Percentiles rank a stretch among this genome's conserved stretches.
phyloP scores from a whole-genome alignment of 2,113 vertebrate species.

The Thinocorus orbignyianus region DNA sequence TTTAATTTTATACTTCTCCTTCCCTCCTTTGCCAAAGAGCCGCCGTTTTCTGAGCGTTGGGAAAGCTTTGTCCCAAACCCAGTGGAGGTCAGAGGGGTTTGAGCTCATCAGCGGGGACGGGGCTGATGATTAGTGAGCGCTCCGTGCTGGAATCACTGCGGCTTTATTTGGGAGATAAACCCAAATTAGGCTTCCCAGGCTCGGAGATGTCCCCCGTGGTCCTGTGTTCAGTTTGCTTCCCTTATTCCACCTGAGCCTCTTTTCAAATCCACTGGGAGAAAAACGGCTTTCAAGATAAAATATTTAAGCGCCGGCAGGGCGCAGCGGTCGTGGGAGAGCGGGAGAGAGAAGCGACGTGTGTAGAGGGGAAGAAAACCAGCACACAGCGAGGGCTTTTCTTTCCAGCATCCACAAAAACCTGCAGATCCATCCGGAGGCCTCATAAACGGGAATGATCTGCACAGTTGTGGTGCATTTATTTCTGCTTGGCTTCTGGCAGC shows the following conservation, averaged over 20 bases:
- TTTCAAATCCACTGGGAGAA: neutral
- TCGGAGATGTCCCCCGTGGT: neutral
- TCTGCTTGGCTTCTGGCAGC: neutral
- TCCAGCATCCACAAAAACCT: neutral
- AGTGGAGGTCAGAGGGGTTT: neutral
- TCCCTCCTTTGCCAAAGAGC: rapidly evolving
- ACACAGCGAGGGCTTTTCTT: neutral
- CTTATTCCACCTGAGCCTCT: neutral
- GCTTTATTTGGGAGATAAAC: neutral
- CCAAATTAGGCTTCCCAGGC: neutral
- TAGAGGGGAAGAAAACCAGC: neutral
- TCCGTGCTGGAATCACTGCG: neutral
- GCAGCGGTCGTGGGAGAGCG: neutral
- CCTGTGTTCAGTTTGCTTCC: neutral
- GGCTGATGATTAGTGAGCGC: neutral
- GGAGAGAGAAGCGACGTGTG: neutral
- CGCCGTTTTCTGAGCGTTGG: rapidly evolving
- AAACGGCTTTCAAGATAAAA: neutral
- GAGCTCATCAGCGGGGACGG: neutral
- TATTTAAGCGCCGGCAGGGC: neutral
- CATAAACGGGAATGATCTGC: neutral
- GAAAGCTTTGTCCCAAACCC: neutral
- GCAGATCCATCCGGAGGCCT: neutral
- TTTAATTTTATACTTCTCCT: rapidly evolving
- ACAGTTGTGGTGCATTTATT: neutral